Evolutionary conservation across 2,888 invertebrate genomes (phyloP).

Genomic region (Rutpela maculata): DNA sequence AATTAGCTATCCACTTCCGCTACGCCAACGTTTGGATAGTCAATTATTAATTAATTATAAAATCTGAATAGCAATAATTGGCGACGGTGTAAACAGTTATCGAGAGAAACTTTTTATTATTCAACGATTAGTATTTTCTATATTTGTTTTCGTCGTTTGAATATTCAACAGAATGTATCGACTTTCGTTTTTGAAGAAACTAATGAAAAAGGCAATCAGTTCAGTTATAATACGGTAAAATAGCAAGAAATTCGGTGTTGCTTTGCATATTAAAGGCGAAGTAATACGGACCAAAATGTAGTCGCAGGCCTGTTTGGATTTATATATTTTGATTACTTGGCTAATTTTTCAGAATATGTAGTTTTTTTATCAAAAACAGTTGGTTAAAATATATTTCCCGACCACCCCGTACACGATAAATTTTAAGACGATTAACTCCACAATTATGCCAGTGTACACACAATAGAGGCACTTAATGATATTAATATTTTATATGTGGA

Average conservation of each 20-base stretch:
- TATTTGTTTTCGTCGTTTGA: not conserved
- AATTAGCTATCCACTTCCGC: constrained; percentile 1
- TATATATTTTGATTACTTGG: too few relatives aligned
- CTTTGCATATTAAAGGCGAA: too few relatives aligned
- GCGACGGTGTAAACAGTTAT: not conserved
- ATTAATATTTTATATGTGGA: not conserved
- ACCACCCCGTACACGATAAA: too few relatives aligned
- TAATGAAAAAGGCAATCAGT: not conserved
- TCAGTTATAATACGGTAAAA: too few relatives aligned
- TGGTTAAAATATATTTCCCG: too few relatives aligned
- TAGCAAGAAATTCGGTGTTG: too few relatives aligned
- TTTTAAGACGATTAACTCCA: too few relatives aligned
- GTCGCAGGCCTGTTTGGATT: too few relatives aligned
- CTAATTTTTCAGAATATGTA: too few relatives aligned
- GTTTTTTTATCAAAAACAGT: too few relatives aligned
- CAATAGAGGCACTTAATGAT: not conserved
- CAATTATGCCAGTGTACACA: not conserved
- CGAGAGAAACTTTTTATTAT: not conserved
- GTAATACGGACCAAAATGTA: too few relatives aligned
- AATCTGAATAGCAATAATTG: not conserved
- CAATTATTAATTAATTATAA: not conserved
- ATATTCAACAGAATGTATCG: not conserved
- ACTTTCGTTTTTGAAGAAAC: not conserved
- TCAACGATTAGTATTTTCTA: not conserved
- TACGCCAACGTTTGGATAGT: not conserved